These are phyloP conservation scores for Leptosomus discolor DNA, from an alignment of 2,113 vertebrate species.

Conservation along the genomic window DNA sequence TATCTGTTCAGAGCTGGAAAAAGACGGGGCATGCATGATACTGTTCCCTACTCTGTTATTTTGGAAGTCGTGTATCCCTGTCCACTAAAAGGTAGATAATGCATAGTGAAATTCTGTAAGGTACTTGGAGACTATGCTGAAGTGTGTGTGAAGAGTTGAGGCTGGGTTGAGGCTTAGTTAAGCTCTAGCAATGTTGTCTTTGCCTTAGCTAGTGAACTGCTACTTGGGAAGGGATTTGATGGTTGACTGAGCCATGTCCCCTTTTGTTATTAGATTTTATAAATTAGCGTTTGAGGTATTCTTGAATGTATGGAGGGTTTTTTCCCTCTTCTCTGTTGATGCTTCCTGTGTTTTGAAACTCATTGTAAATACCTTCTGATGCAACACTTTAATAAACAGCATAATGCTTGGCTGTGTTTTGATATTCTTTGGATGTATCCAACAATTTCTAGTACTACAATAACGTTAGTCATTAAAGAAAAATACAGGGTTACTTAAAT, in stretches of 20 bases:
- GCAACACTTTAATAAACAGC: background rate
- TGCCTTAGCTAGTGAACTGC: background rate
- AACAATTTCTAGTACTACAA: background rate
- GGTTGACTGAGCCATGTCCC: background rate
- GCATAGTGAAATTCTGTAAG: background rate
- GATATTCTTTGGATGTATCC: background rate
- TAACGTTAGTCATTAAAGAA: background rate
- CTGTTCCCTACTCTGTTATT: background rate
- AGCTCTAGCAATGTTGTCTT: background rate
- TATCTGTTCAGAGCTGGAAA: background rate
- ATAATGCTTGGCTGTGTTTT: background rate
- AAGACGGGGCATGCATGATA: background rate
- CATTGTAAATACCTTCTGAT: slow-evolving; percentile 10
- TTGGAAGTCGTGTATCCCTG: background rate
- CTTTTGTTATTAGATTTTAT: background rate
- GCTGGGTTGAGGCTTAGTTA: background rate
- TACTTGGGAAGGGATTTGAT: background rate
- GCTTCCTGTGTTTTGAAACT: background rate
- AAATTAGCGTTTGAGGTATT: background rate
- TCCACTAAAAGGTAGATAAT: background rate
- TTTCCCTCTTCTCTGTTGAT: background rate
- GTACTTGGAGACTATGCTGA: background rate
- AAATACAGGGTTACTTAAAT: slow-evolving; percentile 22
- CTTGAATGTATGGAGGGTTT: background rate
- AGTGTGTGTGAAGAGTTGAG: background rate